Percentiles rank a stretch among this genome's conserved stretches.
Evolutionary conservation across 1,140 invertebrate genomes (phyloP).

Genomic region (Uloborus diversus): DNA sequence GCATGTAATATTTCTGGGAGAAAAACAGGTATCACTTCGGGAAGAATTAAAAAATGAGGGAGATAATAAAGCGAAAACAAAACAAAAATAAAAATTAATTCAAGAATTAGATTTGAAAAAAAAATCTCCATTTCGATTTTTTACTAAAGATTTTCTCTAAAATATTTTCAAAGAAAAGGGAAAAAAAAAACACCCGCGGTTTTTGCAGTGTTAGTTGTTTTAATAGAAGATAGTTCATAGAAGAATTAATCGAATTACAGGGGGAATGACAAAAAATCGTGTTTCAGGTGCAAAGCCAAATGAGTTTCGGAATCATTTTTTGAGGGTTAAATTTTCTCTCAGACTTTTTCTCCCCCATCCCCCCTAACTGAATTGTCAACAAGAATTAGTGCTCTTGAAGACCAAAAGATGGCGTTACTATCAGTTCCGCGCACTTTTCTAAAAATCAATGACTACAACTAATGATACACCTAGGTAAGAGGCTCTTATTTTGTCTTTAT

Average conservation of each 20-base stretch:
- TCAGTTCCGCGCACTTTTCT: conserved; percentile 11
- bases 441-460: conserved; percentile 23
- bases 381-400: conserved; percentile 11
- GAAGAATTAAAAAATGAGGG: not conserved
- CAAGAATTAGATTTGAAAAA: conserved; percentile 1
- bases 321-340: not conserved
- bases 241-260: conserved; percentile 43
- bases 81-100: conserved; percentile 3
- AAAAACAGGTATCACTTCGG: not conserved
- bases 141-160: conserved; percentile 15
- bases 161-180: not conserved
- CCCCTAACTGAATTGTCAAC: not conserved
- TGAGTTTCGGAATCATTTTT: conserved; percentile 38
- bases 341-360: not conserved
- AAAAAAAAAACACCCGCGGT: conserved; percentile 18
- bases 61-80: not conserved
- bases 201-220: conserved; percentile 33
- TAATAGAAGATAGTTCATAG: conserved; percentile 42
- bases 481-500: no score
- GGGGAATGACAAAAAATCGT: conserved; percentile 7
- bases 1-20: no score
- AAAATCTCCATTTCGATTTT: conserved; percentile 2
- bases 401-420: conserved; percentile 46
- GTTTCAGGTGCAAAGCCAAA: conserved; percentile 44
- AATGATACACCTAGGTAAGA: no score